A percentile compares a stretch with the other conserved stretches of the same genome.
These are phyloP conservation scores for Colletes latitarsis DNA, from an alignment of 1,140 invertebrate genomes.

Conservation along the genomic window DNA sequence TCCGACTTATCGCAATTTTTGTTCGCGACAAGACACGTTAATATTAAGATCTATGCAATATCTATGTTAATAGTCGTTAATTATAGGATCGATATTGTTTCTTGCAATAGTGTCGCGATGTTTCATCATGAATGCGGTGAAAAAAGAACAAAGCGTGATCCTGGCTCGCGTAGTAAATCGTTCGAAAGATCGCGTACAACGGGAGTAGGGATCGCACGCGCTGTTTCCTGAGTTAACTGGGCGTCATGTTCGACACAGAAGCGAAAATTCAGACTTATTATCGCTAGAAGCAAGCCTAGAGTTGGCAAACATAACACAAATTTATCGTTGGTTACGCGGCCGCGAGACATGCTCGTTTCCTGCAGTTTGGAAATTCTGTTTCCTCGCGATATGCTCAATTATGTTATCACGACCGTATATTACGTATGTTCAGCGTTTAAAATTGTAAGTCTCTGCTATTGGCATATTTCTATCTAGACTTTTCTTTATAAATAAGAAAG, in stretches of 20 bases:
- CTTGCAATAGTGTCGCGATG: background rate
- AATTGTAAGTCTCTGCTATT: too few relatives aligned
- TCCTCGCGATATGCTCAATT: background rate
- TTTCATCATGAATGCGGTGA: slow-evolving; percentile 11
- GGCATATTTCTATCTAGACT: too few relatives aligned
- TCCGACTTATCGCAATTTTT: too few relatives aligned
- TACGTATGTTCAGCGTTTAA: background rate
- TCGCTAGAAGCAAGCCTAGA: background rate
- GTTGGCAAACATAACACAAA: slow-evolving; percentile 4
- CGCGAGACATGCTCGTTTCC: background rate
- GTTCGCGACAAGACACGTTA: too few relatives aligned
- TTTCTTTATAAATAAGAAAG: too few relatives aligned
- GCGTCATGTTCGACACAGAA: background rate
- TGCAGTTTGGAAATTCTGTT: background rate
- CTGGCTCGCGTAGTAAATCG: background rate
- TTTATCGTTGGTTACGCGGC: slow-evolving; percentile 4
- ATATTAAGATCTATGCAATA: background rate
- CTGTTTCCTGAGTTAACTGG: background rate
- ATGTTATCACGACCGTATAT: background rate
- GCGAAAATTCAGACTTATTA: slow-evolving; percentile 7
- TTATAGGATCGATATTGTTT: background rate
- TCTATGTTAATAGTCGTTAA: background rate
- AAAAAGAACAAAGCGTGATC: background rate
- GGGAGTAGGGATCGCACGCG: background rate
- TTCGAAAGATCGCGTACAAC: background rate